These are phyloP conservation scores for Gopherus evgoodei DNA, from an alignment of 2,113 vertebrate genomes.

Conservation along the genomic window DNA sequence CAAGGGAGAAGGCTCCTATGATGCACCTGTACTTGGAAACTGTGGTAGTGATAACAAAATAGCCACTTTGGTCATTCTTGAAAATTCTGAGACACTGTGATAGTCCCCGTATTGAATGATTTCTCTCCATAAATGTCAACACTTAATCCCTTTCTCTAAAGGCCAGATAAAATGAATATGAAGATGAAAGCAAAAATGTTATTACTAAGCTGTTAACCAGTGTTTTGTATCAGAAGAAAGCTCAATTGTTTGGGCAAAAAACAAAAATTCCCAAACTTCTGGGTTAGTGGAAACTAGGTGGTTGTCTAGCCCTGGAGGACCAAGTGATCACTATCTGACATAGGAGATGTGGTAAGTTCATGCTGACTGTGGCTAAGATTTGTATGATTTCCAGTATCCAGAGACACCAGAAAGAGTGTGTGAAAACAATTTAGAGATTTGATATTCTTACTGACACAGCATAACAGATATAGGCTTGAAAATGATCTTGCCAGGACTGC, in stretches of 20 bases:
- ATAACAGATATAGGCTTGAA: background rate
- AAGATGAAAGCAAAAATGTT: background rate
- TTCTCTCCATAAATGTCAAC: background rate
- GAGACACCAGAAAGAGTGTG: background rate
- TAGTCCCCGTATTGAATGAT: rapidly evolving
- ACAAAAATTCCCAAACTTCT: background rate
- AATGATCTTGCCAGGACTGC: background rate
- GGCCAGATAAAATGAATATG: background rate
- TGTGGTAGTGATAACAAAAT: background rate
- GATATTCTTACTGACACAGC: background rate
- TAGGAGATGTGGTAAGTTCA: background rate
- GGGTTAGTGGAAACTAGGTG: rapidly evolving
- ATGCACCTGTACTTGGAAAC: background rate
- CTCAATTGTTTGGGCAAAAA: background rate
- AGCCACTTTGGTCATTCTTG: background rate
- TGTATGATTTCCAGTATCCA: background rate
- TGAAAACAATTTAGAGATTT: background rate
- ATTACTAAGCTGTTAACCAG: background rate
- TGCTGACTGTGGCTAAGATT: background rate
- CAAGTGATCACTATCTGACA: rapidly evolving
- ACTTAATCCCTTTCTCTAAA: background rate
- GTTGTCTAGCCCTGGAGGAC: background rate
- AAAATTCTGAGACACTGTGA: background rate
- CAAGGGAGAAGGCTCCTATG: background rate
- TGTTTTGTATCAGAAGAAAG: background rate